Evolutionary conservation across 2,113 vertebrate species (phyloP).

Genomic region (Emydocephalus ijimae): DNA sequence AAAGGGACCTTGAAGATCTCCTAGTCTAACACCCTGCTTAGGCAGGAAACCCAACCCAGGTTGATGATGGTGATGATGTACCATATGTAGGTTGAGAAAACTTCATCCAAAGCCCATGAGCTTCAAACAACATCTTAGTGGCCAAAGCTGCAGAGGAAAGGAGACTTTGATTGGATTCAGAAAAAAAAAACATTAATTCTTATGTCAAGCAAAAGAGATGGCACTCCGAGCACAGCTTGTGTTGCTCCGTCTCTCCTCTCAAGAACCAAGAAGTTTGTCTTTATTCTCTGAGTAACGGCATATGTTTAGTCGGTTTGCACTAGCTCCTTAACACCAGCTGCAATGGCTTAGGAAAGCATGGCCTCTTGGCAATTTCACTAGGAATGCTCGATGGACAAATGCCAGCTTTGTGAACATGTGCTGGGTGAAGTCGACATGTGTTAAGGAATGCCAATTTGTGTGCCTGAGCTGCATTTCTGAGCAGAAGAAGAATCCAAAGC

Average conservation of each 20-base stretch:
- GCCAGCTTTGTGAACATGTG: not conserved
- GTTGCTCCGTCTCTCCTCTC: not conserved
- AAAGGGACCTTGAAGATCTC: too few relatives aligned
- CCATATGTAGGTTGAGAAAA: not conserved
- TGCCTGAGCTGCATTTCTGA: fast-evolving
- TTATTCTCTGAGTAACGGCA: not conserved
- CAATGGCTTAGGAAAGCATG: fast-evolving
- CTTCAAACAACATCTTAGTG: not conserved
- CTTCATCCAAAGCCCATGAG: not conserved
- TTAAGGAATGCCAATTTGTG: not conserved
- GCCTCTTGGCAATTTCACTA: not conserved
- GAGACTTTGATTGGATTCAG: not conserved
- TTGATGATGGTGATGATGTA: not conserved
- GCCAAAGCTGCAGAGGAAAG: not conserved
- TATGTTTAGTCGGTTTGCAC: not conserved
- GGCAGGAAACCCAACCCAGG: too few relatives aligned
- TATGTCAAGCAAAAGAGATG: not conserved
- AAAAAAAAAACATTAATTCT: not conserved
- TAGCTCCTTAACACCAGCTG: not conserved
- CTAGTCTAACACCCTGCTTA: too few relatives aligned
- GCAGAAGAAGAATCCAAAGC: not conserved
- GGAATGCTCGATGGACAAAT: not conserved
- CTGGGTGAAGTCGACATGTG: not conserved
- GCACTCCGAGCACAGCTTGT: not conserved
- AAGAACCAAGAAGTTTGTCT: not conserved